phyloP scores from a whole-genome alignment of 2,113 vertebrate species.

The Microcebus lehilahytsara region DNA sequence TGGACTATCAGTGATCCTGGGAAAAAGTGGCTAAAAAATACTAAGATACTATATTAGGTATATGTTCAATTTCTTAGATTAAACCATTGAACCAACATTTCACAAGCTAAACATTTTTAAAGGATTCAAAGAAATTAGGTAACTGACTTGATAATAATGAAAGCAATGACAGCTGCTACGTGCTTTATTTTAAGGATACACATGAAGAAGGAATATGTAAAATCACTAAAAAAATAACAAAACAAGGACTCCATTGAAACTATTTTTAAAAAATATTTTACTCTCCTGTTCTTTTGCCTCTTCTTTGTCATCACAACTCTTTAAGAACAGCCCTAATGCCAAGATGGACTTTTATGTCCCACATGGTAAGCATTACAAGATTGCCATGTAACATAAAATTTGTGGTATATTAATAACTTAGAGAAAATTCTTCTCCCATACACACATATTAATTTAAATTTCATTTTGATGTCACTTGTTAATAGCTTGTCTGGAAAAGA shows the following conservation, averaged over 20 bases:
- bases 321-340: conserved; percentile 53
- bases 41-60: neutral
- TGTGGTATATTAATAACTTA: neutral
- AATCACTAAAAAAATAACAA: conserved; percentile 9
- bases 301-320: neutral
- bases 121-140: conserved; percentile 63
- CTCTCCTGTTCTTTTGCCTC: neutral
- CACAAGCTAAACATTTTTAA: neutral
- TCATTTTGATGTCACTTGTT: neutral
- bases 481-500: neutral
- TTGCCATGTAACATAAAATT: neutral
- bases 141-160: conserved; percentile 39
- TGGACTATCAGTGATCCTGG: neutral
- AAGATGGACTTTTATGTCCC: neutral
- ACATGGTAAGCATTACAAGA: conserved; percentile 48
- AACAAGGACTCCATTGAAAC: conserved; percentile 65
- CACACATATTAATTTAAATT: neutral
- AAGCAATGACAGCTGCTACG: conserved; percentile 40
- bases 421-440: neutral
- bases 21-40: neutral
- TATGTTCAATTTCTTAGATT: neutral
- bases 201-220: conserved; percentile 30
- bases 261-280: conserved; percentile 67
- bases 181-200: neutral
- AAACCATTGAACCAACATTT: neutral